Conservation (phyloP, 2,797 vertebrate genomes). For the Onychomys leucogaster region DNA sequence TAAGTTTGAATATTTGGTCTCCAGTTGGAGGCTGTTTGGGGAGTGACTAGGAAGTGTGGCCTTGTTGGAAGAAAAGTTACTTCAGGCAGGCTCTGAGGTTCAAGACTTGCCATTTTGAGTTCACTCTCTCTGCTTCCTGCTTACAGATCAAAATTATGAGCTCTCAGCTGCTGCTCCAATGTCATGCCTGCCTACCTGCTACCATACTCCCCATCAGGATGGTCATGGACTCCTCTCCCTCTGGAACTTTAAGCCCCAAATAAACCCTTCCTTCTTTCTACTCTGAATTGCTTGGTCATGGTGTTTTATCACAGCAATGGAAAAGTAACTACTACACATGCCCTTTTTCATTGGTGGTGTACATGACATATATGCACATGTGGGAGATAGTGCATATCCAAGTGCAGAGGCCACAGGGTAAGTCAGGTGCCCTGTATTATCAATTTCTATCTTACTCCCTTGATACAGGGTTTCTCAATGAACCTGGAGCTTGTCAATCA, state of each 20-base stretch:
- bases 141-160: not conserved
- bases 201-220: not conserved
- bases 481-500: not conserved
- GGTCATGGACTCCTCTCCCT: not conserved
- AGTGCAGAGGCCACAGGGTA: not conserved
- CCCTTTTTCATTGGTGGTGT: not conserved
- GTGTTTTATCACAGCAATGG: not conserved
- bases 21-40: too few relatives aligned
- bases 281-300: not conserved
- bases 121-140: not conserved
- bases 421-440: not conserved
- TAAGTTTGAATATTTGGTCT: not conserved
- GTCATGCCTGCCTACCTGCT: not conserved
- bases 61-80: not conserved
- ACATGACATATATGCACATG: not conserved
- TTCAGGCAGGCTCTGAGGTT: not conserved
- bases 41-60: not conserved
- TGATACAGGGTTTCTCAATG: not conserved
- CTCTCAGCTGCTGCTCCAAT: not conserved
- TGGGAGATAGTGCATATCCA: not conserved
- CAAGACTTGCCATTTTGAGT: not conserved
- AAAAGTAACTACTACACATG: not conserved
- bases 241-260: not conserved
- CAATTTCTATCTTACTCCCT: not conserved
- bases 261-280: not conserved